Conservation (phyloP, 2,888 invertebrate genomes). For the Poecilus cupreus region DNA sequence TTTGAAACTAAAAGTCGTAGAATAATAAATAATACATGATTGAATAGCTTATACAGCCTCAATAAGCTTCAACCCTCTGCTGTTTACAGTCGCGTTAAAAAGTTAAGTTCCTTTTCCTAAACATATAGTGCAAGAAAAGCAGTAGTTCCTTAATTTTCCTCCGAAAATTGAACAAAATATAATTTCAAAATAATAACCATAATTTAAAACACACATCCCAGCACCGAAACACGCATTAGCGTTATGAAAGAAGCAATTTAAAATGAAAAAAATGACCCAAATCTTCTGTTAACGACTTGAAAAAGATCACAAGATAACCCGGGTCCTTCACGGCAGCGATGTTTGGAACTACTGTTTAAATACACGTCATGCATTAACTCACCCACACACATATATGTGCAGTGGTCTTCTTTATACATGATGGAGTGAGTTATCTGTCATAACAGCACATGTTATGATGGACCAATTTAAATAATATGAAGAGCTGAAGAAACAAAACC, state of each 20-base stretch:
- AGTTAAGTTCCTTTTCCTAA: too few relatives aligned
- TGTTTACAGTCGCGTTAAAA: too few relatives aligned
- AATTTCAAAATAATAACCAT: background rate
- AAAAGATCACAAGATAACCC: background rate
- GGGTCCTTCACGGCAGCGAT: background rate
- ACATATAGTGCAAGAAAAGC: too few relatives aligned
- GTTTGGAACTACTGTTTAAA: background rate
- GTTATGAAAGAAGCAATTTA: background rate
- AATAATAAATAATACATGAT: too few relatives aligned
- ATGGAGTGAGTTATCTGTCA: slow-evolving; percentile 26
- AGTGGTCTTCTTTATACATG: background rate
- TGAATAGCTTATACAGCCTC: too few relatives aligned
- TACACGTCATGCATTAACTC: slow-evolving; percentile 18
- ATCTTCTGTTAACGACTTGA: background rate
- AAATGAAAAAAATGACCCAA: background rate
- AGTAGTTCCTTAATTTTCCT: too few relatives aligned
- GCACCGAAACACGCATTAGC: background rate
- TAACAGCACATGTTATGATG: slow-evolving; percentile 19
- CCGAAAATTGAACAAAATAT: too few relatives aligned
- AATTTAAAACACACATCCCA: background rate
- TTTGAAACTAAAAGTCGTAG: too few relatives aligned
- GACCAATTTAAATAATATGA: slow-evolving; percentile 2
- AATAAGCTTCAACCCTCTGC: too few relatives aligned
- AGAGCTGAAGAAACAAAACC: background rate
- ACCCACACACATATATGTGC: slow-evolving; percentile 1